Percentiles rank a stretch among this genome's conserved stretches.
These are phyloP conservation scores for Vidua chalybeata DNA, from an alignment of 2,113 vertebrate genomes.

Conservation along the genomic window DNA sequence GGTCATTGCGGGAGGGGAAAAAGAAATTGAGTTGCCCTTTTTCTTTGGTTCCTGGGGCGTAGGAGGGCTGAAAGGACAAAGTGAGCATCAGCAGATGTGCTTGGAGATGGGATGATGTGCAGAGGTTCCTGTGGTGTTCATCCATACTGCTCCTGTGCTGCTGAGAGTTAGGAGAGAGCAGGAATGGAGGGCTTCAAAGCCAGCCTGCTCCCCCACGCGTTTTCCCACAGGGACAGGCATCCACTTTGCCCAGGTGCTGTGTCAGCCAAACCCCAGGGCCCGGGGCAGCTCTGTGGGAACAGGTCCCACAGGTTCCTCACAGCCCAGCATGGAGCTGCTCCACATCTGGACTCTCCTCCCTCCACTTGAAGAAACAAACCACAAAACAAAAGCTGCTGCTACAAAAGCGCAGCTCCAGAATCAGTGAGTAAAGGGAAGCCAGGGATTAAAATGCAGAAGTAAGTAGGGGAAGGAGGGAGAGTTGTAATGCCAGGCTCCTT, in stretches of 20 bases:
- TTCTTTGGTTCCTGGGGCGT: background rate
- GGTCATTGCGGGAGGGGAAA: background rate
- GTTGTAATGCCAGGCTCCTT: background rate
- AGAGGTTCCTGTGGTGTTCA: background rate
- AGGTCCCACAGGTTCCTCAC: background rate
- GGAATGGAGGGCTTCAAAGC: background rate
- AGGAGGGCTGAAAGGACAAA: background rate
- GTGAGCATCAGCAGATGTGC: background rate
- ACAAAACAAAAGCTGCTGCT: rapidly evolving
- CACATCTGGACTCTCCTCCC: background rate
- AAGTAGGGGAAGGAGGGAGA: background rate
- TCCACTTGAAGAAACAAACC: background rate
- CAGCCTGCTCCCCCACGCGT: background rate
- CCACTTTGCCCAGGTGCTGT: background rate
- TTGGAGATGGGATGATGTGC: background rate
- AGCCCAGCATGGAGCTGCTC: background rate
- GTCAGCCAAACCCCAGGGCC: background rate
- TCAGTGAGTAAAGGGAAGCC: background rate
- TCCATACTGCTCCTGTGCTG: background rate
- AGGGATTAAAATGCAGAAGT: background rate
- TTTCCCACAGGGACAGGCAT: background rate
- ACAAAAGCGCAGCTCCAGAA: background rate
- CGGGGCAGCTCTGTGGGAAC: background rate
- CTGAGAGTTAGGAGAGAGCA: background rate
- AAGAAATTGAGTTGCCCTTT: rapidly evolving